Conservation (phyloP, 35 echinoderm and acorn worm genomes). For the Amphiura filiformis region DNA sequence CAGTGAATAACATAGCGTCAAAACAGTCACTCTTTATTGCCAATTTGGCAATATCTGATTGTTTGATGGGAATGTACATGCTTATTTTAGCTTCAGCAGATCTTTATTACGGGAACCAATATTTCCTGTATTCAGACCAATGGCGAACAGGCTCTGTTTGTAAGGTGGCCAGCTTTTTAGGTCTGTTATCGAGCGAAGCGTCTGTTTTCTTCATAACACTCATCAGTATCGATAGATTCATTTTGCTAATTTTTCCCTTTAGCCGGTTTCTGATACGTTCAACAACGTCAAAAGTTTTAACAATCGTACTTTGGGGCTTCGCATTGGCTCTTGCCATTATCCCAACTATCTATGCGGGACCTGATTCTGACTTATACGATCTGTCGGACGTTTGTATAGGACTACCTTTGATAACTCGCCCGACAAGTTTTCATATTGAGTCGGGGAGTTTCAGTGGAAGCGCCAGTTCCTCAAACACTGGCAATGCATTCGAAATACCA, state of each 20-base stretch:
- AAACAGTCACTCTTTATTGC: slow-evolving; percentile 8
- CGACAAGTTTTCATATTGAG: slow-evolving; percentile 6
- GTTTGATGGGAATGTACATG: slow-evolving; percentile 51
- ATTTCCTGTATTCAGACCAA: slow-evolving; percentile 5
- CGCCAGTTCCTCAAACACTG: neutral
- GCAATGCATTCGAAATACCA: neutral
- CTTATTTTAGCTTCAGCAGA: slow-evolving; percentile 36
- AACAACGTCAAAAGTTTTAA: neutral
- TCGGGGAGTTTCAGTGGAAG: neutral
- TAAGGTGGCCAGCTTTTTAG: slow-evolving; percentile 36
- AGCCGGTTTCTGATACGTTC: slow-evolving; percentile 7
- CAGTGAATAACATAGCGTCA: neutral
- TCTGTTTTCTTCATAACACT: slow-evolving; percentile 45
- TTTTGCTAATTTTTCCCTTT: slow-evolving; percentile 29
- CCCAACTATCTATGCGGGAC: neutral
- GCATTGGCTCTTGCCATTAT: slow-evolving; percentile 4
- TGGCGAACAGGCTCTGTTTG: slow-evolving; percentile 36
- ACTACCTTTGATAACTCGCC: slow-evolving; percentile 18
- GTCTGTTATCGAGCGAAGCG: slow-evolving; percentile 30
- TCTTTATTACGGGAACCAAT: slow-evolving; percentile 10
- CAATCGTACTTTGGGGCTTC: neutral
- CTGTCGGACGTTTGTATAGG: slow-evolving; percentile 36
- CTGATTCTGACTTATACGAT: slow-evolving; percentile 19
- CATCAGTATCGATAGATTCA: slow-evolving; percentile 39
- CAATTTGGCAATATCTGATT: slow-evolving; percentile 38